phyloP scores from a whole-genome alignment of 2,797 vertebrate species.

The Esox masquinongy region DNA sequence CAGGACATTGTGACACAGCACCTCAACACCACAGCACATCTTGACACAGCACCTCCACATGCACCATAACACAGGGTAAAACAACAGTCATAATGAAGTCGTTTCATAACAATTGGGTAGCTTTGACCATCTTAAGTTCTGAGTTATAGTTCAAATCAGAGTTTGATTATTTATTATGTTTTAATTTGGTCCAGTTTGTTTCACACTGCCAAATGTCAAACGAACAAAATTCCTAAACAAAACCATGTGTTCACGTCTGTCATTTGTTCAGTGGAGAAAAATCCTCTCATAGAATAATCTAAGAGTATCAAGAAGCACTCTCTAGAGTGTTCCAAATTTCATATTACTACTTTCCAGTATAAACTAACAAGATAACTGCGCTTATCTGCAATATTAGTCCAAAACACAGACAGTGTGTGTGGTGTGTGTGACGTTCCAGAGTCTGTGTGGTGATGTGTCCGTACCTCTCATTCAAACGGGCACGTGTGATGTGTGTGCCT shows the following conservation, averaged over 20 bases:
- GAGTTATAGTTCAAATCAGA: too few species aligned
- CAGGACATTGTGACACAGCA: background rate
- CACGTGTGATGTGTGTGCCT: background rate
- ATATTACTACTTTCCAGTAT: too few species aligned
- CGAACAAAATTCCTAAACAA: background rate
- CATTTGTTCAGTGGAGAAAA: background rate
- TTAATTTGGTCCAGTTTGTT: background rate
- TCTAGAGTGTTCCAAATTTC: too few species aligned
- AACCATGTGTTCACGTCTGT: background rate
- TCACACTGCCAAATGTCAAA: background rate
- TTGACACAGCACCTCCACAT: too few species aligned
- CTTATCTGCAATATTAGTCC: background rate
- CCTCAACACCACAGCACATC: too few species aligned
- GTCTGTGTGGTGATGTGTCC: slow-evolving; percentile 77
- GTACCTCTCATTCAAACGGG: background rate
- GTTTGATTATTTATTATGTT: too few species aligned
- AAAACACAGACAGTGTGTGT: background rate
- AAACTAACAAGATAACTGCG: background rate
- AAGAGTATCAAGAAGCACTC: too few species aligned
- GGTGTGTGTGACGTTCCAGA: slow-evolving; percentile 35
- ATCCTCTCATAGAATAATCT: background rate
- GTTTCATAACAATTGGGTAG: too few species aligned
- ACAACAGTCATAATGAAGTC: too few species aligned
- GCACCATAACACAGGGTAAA: too few species aligned
- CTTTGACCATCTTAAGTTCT: too few species aligned